phyloP scores from a whole-genome alignment of 2,888 invertebrate species.

The Tridacna gigas region DNA sequence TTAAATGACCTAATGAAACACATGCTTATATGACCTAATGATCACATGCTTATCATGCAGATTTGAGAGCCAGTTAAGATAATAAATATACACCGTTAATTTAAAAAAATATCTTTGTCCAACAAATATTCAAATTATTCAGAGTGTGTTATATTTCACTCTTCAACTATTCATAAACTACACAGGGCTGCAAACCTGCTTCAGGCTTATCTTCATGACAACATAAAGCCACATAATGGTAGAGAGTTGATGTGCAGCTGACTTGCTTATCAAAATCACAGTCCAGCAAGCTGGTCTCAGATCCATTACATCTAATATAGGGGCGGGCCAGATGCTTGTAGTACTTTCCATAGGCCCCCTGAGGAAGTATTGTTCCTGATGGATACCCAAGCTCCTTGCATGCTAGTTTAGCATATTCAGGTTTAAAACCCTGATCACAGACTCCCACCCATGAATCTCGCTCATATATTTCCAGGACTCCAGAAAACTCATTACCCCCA shows the following conservation, averaged over 20 bases:
- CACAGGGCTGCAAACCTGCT: conserved; percentile 47
- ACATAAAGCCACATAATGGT: conserved; percentile 70
- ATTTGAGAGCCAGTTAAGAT: too few species aligned
- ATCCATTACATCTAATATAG: conserved; percentile 66
- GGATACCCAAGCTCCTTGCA: conserved; percentile 89
- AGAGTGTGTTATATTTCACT: not conserved
- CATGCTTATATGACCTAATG: too few species aligned
- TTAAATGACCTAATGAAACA: too few species aligned
- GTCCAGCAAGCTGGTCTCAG: conserved; percentile 66
- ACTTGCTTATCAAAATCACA: conserved; percentile 63
- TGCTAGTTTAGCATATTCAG: conserved; percentile 88
- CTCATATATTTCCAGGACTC: conserved; percentile 67
- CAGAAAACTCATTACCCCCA: conserved; percentile 55
- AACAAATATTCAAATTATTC: not conserved
- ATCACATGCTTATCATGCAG: too few species aligned
- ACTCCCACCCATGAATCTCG: conserved; percentile 89
- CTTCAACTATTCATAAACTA: not conserved
- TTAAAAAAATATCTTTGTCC: not conserved
- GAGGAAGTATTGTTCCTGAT: conserved; percentile 61
- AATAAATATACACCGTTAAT: too few species aligned
- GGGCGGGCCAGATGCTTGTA: conserved; percentile 58
- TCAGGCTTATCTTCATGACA: conserved; percentile 66
- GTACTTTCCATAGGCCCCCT: conserved; percentile 68
- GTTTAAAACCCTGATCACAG: conserved; percentile 90
- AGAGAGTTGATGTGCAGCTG: conserved; percentile 58